phyloP scores from a whole-genome alignment of 2,113 vertebrate species.

The Ciconia maguari region DNA sequence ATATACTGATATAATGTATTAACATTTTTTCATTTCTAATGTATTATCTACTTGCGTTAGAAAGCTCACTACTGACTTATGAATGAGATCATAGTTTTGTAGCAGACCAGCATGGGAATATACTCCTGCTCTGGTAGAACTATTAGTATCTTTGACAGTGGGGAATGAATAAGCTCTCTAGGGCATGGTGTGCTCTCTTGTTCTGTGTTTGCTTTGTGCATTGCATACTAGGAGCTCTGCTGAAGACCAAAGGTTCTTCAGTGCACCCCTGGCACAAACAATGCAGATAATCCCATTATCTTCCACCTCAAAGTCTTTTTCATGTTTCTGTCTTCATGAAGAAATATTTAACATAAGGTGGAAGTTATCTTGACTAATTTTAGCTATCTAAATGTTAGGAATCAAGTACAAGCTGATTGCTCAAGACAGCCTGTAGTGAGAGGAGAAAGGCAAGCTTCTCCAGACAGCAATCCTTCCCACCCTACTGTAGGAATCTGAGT shows the following conservation, averaged over 20 bases:
- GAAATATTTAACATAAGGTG: background rate
- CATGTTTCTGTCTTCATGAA: background rate
- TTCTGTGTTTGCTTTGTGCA: background rate
- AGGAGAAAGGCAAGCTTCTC: background rate
- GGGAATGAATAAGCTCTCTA: background rate
- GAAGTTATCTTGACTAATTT: constrained; percentile 52
- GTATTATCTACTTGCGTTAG: background rate
- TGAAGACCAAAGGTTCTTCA: background rate
- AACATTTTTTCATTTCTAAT: background rate
- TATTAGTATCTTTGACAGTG: background rate
- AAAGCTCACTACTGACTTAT: background rate
- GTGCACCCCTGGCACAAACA: background rate
- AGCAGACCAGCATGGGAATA: background rate
- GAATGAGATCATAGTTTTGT: background rate
- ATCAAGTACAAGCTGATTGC: background rate
- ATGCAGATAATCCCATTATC: background rate
- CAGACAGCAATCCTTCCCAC: background rate
- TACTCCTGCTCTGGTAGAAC: background rate
- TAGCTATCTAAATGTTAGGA: constrained; percentile 26
- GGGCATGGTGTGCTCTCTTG: background rate
- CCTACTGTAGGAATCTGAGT: background rate
- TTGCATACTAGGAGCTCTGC: rapidly evolving
- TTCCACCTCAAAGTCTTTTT: background rate
- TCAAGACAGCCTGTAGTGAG: background rate
- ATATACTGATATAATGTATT: background rate